Base-by-base conservation (phyloP, 2,113 vertebrate species). In the Cavia aperea region DNA sequence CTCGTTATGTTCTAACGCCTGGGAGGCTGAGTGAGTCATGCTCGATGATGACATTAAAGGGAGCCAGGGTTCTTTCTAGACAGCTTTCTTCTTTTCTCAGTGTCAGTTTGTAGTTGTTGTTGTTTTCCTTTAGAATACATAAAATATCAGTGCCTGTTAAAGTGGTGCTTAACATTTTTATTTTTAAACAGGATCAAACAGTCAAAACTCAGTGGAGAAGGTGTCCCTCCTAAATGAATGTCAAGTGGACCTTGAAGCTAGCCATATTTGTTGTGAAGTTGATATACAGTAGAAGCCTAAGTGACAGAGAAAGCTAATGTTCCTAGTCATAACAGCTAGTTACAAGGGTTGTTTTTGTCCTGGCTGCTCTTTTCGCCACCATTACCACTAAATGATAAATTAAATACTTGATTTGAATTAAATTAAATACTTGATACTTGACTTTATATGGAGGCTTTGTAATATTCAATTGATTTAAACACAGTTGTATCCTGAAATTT, bases 11-110 rank as follows among this genome's bases (percentile, higher is more conserved):
- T 89, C 36, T 93, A 60, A 88, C 77, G 90, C 49, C 73, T 86
- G 86, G 78, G 84, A 72, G 68, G 39, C 68, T 92, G 79, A 89
- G 75, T 92, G 88, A 94, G 49, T 95, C 93, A 90, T 84, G 93
- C 56, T 88, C 65, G 75, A 36, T 51, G 26, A 65, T 94, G 93
- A 70, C 2, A 0, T 83, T 73, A 62, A 79, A 81, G 63, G 65
- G 62, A 62, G 39, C 73, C 88, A 23, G 43, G 13, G 12, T 92
- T 84, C 79, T 81, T 91, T 63, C 89, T 78, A 60, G 92, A 78
- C 29, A 92, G 49, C 58, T 77, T 94, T 91, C 49, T 92, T 82
- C 49, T 86, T 92, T 94, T 62, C 39, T 8, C 58, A 81, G 60
- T 93, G 51, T 81, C 82, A 70, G 7, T 90, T 86, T 94, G 91